Percentiles rank a stretch among this genome's conserved stretches.
Evolutionary conservation across 2,797 vertebrate genomes (phyloP).

Genomic region (Anguilla marmorata): DNA sequence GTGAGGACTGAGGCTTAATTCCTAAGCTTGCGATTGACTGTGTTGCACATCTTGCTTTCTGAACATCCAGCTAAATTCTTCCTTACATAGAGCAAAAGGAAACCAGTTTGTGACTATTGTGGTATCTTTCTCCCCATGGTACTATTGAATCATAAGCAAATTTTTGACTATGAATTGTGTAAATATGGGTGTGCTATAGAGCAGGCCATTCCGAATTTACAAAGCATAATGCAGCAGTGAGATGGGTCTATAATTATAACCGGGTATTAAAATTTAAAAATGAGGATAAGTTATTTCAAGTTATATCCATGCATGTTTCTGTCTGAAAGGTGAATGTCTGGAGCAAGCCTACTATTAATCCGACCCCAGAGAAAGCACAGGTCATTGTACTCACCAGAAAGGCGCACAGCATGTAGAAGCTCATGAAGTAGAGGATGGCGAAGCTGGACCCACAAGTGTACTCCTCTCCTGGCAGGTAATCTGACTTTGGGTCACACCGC

Average conservation of each 20-base stretch:
- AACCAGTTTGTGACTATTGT: background rate
- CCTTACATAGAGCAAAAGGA: background rate
- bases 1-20: background rate
- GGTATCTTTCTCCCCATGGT: too few relatives aligned
- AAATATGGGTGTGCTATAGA: background rate
- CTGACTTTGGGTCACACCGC: conserved; percentile 85
- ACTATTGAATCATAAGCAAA: too few relatives aligned
- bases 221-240: background rate
- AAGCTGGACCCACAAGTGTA: conserved; percentile 85
- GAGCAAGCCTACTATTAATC: background rate
- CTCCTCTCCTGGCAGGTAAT: conserved; percentile 84
- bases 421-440: conserved; percentile 90
- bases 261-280: background rate
- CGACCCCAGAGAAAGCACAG: background rate
- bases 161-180: too few relatives aligned
- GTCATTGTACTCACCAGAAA: conserved; percentile 77
- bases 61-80: background rate
- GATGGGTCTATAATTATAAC: background rate
- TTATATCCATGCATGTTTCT: background rate
- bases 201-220: background rate
- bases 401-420: conserved; percentile 94
- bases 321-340: background rate
- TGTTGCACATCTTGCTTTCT: background rate
- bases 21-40: background rate
- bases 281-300: background rate